These are phyloP conservation scores for Drosophila kurseongensis DNA, from an alignment of 1,140 invertebrate species.

Conservation along the genomic window DNA sequence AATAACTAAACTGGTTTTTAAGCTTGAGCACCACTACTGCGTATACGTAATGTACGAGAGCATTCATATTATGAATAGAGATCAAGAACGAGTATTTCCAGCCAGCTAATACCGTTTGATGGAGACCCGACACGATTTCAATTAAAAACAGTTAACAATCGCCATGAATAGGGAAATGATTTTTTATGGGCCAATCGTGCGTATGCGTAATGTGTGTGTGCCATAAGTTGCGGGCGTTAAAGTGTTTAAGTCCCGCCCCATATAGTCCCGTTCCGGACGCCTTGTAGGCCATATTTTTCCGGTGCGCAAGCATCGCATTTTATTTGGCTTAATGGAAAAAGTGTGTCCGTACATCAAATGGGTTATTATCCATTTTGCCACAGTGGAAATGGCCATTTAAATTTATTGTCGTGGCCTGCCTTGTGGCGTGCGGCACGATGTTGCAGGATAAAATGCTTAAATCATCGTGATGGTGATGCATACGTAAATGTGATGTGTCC, in stretches of 20 bases:
- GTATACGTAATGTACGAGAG: slow-evolving; percentile 9
- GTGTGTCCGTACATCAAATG: slow-evolving; percentile 45
- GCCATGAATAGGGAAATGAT: slow-evolving; percentile 25
- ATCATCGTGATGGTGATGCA: slow-evolving; percentile 24
- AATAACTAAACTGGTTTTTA: background rate
- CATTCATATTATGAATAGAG: background rate
- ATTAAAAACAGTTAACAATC: slow-evolving; percentile 47
- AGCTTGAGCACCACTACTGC: background rate
- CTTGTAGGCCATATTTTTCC: slow-evolving; percentile 35
- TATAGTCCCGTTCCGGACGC: slow-evolving; percentile 25
- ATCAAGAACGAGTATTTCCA: background rate
- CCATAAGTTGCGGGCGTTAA: slow-evolving; percentile 39
- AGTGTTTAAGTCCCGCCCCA: slow-evolving; percentile 29
- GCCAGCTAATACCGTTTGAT: background rate
- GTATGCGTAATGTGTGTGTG: slow-evolving; percentile 49
- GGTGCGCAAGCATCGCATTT: slow-evolving; percentile 46
- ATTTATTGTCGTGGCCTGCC: slow-evolving; percentile 33
- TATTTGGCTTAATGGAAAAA: slow-evolving; percentile 50
- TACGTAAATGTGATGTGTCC: slow-evolving; percentile 24
- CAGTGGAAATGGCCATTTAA: slow-evolving; percentile 47
- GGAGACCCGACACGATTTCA: slow-evolving; percentile 39
- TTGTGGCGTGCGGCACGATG: slow-evolving; percentile 35
- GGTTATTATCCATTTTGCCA: slow-evolving; percentile 49
- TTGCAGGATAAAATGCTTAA: slow-evolving; percentile 30
- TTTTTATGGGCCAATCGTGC: slow-evolving; percentile 47